phyloP scores from a whole-genome alignment of 2,113 vertebrate species.

The Dipodomys spectabilis region DNA sequence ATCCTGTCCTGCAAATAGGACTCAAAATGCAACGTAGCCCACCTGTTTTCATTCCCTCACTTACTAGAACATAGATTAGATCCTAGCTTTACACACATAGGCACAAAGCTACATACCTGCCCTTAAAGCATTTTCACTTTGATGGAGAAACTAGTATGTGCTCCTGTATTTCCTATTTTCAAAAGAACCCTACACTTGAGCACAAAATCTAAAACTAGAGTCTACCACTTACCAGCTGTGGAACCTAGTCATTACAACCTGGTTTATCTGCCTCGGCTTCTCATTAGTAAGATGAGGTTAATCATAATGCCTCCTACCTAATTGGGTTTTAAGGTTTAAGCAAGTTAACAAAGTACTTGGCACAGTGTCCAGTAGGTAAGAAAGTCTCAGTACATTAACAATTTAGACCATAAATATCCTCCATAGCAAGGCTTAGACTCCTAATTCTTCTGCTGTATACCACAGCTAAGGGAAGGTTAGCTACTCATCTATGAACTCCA shows the following conservation, averaged over 20 bases:
- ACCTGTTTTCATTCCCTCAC: slow-evolving; percentile 31
- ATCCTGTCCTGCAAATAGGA: neutral
- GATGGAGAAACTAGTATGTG: neutral
- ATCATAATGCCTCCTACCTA: neutral
- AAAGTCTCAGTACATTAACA: slow-evolving; percentile 7
- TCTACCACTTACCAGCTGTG: neutral
- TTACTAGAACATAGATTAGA: neutral
- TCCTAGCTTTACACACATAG: neutral
- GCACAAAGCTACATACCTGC: neutral
- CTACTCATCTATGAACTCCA: neutral
- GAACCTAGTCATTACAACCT: neutral
- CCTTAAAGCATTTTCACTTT: slow-evolving; percentile 25
- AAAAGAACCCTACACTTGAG: neutral
- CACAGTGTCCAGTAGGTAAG: neutral
- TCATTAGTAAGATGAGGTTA: neutral
- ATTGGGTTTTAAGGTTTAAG: neutral
- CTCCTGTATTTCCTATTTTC: neutral
- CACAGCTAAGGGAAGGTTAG: neutral
- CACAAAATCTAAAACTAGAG: neutral
- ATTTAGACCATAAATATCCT: neutral
- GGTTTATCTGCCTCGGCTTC: slow-evolving; percentile 10
- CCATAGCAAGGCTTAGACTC: neutral
- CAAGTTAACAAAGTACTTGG: slow-evolving; percentile 34
- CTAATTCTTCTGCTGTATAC: neutral
- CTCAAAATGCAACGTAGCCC: neutral